These are phyloP conservation scores for Tetrao urogallus DNA, from an alignment of 2,113 vertebrate genomes.

Conservation along the genomic window DNA sequence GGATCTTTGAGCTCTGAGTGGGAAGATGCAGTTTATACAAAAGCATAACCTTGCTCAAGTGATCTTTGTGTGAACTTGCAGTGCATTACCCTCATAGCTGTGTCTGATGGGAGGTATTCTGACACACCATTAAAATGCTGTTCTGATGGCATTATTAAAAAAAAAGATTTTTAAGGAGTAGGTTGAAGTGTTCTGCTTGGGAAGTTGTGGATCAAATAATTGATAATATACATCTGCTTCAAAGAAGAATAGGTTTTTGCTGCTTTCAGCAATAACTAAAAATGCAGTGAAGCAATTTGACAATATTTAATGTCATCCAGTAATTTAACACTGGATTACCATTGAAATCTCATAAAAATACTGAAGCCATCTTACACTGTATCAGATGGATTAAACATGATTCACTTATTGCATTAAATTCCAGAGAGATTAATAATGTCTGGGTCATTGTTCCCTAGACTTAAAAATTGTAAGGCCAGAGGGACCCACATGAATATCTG, in stretches of 20 bases:
- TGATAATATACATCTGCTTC: not conserved
- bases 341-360: constrained; percentile 7
- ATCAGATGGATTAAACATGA: constrained; percentile 46
- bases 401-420: constrained; percentile 52
- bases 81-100: not conserved
- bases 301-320: not conserved
- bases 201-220: not conserved
- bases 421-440: constrained; percentile 14
- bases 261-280: not conserved
- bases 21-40: not conserved
- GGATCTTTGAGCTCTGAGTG: not conserved
- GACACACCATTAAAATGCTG: not conserved
- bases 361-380: not conserved
- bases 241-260: not conserved
- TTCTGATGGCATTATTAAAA: not conserved
- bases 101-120: not conserved
- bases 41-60: not conserved
- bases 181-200: not conserved
- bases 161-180: not conserved
- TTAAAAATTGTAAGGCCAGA: not conserved
- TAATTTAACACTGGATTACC: constrained; percentile 55
- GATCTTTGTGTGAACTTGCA: not conserved
- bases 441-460: constrained; percentile 24
- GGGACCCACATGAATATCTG: not conserved
- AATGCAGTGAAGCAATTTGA: not conserved